These are phyloP conservation scores for Parnassius smintheus DNA, from an alignment of 2,888 invertebrate genomes.

Conservation along the genomic window DNA sequence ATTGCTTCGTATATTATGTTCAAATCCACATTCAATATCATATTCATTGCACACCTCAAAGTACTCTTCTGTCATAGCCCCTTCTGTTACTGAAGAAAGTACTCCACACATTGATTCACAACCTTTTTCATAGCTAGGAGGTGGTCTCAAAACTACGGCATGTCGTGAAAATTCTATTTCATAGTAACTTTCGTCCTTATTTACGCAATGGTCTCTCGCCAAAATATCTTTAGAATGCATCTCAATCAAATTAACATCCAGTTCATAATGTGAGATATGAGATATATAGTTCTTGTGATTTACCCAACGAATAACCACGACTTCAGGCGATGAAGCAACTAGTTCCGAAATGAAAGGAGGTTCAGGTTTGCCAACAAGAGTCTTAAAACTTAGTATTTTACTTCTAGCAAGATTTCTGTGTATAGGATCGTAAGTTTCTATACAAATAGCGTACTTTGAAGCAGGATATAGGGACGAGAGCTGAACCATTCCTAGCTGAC, in stretches of 20 bases:
- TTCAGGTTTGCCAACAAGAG: constrained; percentile 60
- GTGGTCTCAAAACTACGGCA: constrained; percentile 60
- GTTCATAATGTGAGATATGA: constrained; percentile 57
- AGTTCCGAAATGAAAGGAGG: constrained; percentile 67
- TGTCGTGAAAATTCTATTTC: constrained; percentile 55
- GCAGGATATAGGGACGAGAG: constrained; percentile 57
- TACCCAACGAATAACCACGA: constrained; percentile 60
- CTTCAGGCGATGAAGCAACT: constrained; percentile 50
- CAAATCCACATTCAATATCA: constrained; percentile 45
- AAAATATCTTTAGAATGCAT: constrained; percentile 44
- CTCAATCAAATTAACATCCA: constrained; percentile 60
- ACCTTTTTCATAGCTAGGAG: constrained; percentile 53
- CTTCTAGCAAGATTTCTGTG: constrained; percentile 52
- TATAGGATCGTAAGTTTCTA: constrained; percentile 57
- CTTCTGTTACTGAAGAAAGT: constrained; percentile 51
- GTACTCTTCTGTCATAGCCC: constrained; percentile 56
- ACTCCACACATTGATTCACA: constrained; percentile 67
- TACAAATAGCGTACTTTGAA: constrained; percentile 62
- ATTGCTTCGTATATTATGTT: constrained; percentile 47
- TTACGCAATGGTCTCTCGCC: constrained; percentile 53
- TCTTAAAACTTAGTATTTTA: constrained; percentile 57
- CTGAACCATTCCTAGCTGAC: constrained; percentile 40
- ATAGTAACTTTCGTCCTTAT: constrained; percentile 38
- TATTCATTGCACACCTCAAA: constrained; percentile 59
- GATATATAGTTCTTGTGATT: constrained; percentile 59